phyloP scores from a whole-genome alignment of 2,888 invertebrate species.

The Mythimna albipuncta region DNA sequence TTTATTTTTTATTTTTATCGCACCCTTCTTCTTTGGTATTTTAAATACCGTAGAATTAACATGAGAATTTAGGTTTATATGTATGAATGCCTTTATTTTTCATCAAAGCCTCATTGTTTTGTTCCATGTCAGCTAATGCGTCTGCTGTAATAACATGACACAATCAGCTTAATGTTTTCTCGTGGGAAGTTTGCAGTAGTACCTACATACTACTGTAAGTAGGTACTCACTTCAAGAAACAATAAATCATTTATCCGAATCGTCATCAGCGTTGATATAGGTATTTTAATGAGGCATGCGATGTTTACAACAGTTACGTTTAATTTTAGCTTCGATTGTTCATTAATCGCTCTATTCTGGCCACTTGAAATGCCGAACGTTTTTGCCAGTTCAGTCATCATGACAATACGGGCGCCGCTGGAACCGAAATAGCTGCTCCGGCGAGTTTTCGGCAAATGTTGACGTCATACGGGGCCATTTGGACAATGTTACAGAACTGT shows the following conservation, averaged over 20 bases:
- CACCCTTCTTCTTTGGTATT: conserved; percentile 40
- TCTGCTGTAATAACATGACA: conserved; percentile 51
- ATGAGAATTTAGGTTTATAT: conserved; percentile 24
- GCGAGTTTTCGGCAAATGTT: conserved; percentile 81
- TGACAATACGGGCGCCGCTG: conserved; percentile 77
- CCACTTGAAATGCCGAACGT: conserved; percentile 80
- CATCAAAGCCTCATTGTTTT: conserved; percentile 58
- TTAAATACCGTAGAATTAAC: conserved; percentile 29
- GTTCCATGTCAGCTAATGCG: conserved; percentile 45
- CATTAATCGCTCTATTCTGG: conserved; percentile 70
- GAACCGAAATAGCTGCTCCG: conserved; percentile 79
- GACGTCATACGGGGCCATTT: conserved; percentile 84
- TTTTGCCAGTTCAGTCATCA: conserved; percentile 82
- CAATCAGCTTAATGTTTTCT: conserved; percentile 51
- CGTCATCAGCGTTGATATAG: conserved; percentile 40
- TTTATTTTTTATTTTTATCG: conserved; percentile 63
- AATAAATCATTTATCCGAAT: conserved; percentile 50
- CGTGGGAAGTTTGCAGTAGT: conserved; percentile 59
- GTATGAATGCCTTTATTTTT: conserved; percentile 39
- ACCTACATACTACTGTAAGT: neutral
- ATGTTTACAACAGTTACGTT: conserved; percentile 33
- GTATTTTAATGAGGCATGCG: conserved; percentile 49
- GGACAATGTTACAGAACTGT: conserved; percentile 75
- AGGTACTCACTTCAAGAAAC: conserved; percentile 33
- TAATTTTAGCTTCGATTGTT: conserved; percentile 70